Conservation (phyloP, 2,797 vertebrate genomes). For the Cynodonichthys magdalenae region DNA sequence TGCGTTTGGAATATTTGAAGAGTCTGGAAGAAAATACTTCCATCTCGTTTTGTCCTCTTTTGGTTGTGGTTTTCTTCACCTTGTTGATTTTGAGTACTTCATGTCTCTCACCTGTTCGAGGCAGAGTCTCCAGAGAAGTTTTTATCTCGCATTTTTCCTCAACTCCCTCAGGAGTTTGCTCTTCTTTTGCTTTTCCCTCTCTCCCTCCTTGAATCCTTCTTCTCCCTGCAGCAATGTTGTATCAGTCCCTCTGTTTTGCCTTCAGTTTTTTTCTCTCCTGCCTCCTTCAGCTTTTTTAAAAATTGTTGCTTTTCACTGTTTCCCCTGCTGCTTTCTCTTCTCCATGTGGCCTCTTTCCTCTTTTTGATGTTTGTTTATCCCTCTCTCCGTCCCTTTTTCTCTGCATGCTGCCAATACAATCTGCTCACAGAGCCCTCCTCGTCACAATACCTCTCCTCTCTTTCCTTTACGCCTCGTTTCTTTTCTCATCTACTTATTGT, state of each 20-base stretch:
- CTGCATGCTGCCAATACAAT: conserved; percentile 24
- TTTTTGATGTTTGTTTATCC: conserved; percentile 30
- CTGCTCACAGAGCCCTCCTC: conserved; percentile 48
- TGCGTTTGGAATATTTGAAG: conserved; percentile 43
- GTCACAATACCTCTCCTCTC: conserved; percentile 22
- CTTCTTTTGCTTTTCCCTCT: conserved; percentile 39
- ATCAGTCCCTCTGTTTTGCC: conserved; percentile 25
- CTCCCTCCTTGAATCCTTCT: background rate
- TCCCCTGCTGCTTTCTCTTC: conserved; percentile 11
- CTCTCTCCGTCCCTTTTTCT: conserved; percentile 28
- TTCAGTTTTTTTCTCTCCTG: conserved; percentile 10
- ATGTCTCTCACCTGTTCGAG: conserved; percentile 1
- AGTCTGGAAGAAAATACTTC: conserved; percentile 26
- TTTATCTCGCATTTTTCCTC: conserved; percentile 20
- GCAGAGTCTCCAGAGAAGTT: conserved; percentile 23
- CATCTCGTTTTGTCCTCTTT: conserved; percentile 19
- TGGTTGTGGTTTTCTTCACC: conserved; percentile 23
- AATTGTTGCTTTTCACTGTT: conserved; percentile 5
- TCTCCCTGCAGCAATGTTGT: conserved; percentile 41
- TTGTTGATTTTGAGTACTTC: conserved; percentile 40
- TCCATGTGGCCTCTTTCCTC: conserved; percentile 14
- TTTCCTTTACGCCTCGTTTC: conserved; percentile 42
- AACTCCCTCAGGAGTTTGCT: conserved; percentile 44
- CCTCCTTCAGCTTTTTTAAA: conserved; percentile 10
- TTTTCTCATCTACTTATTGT: conserved; percentile 57